phyloP scores from a whole-genome alignment of 2,888 invertebrate genomes.

The Chorisops tibialis region DNA sequence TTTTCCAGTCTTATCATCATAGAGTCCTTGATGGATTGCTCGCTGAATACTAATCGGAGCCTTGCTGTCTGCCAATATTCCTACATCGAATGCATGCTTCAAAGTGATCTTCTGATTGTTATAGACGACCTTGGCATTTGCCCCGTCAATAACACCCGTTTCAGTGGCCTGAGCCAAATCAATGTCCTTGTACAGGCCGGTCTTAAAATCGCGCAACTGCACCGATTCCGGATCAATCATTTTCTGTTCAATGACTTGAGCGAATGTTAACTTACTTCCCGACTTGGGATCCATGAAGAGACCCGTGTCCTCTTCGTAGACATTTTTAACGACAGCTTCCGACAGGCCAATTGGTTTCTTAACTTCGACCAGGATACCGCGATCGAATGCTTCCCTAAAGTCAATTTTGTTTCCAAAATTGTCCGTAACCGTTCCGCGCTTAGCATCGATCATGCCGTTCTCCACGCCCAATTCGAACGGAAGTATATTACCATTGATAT shows the following conservation, averaged over 20 bases:
- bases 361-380: slow-evolving; percentile 77
- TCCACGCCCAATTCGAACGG: slow-evolving; percentile 81
- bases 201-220: slow-evolving; percentile 72
- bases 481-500: slow-evolving; percentile 73
- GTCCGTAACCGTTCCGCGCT: slow-evolving; percentile 65
- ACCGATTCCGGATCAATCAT: slow-evolving; percentile 82
- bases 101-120: slow-evolving; percentile 68
- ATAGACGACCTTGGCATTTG: slow-evolving; percentile 61
- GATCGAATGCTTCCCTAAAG: slow-evolving; percentile 81
- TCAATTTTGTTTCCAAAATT: slow-evolving; percentile 64
- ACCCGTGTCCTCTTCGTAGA: slow-evolving; percentile 75
- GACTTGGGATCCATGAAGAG: slow-evolving; percentile 79
- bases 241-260: slow-evolving; percentile 77
- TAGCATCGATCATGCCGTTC: slow-evolving; percentile 71
- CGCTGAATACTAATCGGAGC: slow-evolving; percentile 79
- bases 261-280: slow-evolving; percentile 72
- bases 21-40: slow-evolving; percentile 81
- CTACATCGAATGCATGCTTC: slow-evolving; percentile 73
- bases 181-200: slow-evolving; percentile 73
- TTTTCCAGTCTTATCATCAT: slow-evolving; percentile 76
- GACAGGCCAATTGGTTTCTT: slow-evolving; percentile 75
- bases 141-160: slow-evolving; percentile 69
- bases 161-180: slow-evolving; percentile 75
- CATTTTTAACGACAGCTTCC: slow-evolving; percentile 76
- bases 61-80: slow-evolving; percentile 75